Evolutionary conservation across 2,113 vertebrate genomes (phyloP).

Genomic region (Pangasianodon gigas): DNA sequence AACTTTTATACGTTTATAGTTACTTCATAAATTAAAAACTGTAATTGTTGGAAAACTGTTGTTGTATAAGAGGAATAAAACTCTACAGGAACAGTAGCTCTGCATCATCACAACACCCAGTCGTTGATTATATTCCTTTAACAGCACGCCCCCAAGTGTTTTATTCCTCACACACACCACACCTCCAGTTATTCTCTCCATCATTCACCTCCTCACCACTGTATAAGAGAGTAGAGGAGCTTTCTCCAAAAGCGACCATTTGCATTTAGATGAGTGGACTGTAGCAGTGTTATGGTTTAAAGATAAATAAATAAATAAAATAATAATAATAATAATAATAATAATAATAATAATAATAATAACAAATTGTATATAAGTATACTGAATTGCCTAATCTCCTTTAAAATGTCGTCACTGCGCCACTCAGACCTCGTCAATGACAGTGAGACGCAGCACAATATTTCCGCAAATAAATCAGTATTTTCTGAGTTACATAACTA

Average conservation of each 20-base stretch:
- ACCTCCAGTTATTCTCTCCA: neutral
- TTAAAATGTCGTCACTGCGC: neutral
- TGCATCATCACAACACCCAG: neutral
- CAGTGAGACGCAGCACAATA: neutral
- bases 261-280: neutral
- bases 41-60: too few species aligned
- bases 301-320: neutral
- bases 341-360: neutral
- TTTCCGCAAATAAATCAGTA: neutral
- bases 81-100: neutral
- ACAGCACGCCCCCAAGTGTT: neutral
- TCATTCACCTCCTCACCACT: neutral
- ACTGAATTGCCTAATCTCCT: neutral
- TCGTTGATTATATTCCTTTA: neutral
- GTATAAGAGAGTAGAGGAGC: neutral
- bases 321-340: neutral
- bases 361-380: neutral
- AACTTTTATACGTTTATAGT: too few species aligned
- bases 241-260: neutral
- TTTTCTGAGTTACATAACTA: too few species aligned
- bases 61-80: neutral
- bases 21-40: neutral
- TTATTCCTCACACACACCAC: neutral
- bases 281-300: neutral
- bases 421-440: conserved; percentile 30